Base-by-base conservation (phyloP, 1,140 invertebrate species). In the Phymastichus coffea region DNA sequence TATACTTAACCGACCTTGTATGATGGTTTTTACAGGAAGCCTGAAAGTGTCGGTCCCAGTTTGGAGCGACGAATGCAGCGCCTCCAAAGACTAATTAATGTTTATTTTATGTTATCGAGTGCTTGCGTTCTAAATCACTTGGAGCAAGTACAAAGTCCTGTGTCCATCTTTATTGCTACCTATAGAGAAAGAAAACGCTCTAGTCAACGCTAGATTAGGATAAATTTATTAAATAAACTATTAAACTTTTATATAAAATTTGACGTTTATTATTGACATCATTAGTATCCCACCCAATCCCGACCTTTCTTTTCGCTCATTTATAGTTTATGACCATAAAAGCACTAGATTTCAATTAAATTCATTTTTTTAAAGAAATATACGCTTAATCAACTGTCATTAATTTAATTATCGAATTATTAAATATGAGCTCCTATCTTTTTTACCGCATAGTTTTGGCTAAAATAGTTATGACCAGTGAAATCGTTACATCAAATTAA, bases 81-180 rank as follows among this genome's bases (percentile, higher is more conserved):
- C 76, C 76, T 78, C 77, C 76, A 80, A 80, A 80, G 76, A 78
- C 57, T 75, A 70, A 74, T 63, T 70, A 71, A 72, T 56, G 46
- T 54, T 61, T 61, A 63, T 57, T 49, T 61, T 65, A 63, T 63
- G 61, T 66, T 17, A 63, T 68, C 58, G 63, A 59, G 53, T 47
- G 57, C 65, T 61, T 64, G 51, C 28, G 30, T 15, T 53, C 57
- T 65, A 47, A 54, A 63, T 35, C 48, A 48, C 44, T 68, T 67
- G 65, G 69, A 28, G 44, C n/a, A 48, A 58, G 53, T 63, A 53
- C 66, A 61, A 61, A 35, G 65, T 74, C 70, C 63, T 70, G 66
- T 71, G 68, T 69, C 71, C 64, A 66, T 70, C 63, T 56, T 30
- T 53, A 55, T 44, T 56, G 48, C n/a, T 71, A 73, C 61, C 23